phyloP scores from a whole-genome alignment of 2,888 invertebrate genomes.

The Stramonita haemastoma region DNA sequence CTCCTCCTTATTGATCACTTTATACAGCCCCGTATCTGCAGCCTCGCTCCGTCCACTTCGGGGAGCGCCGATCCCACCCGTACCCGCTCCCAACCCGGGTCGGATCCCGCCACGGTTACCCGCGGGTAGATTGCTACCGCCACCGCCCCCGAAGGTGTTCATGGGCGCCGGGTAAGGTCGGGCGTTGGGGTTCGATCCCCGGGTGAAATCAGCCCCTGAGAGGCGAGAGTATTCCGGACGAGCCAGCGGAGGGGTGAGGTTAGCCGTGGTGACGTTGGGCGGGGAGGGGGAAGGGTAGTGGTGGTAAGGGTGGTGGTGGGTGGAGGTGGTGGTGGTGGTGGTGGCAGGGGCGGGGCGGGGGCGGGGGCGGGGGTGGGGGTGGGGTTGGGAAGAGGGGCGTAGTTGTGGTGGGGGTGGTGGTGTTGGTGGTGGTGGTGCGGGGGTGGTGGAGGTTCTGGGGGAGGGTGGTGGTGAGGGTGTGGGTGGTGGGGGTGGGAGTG shows the following conservation, averaged over 20 bases:
- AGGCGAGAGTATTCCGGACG: slow-evolving; percentile 59
- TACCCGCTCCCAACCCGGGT: background rate
- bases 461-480: slow-evolving; percentile 51
- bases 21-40: slow-evolving; percentile 35
- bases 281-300: slow-evolving; percentile 44
- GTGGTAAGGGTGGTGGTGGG: slow-evolving; percentile 69
- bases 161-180: slow-evolving; percentile 27
- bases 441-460: slow-evolving; percentile 62
- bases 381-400: slow-evolving; percentile 51
- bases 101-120: background rate
- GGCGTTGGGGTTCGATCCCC: slow-evolving; percentile 58
- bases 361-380: slow-evolving; percentile 61
- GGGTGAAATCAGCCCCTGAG: slow-evolving; percentile 60
- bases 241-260: background rate
- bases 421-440: slow-evolving; percentile 38
- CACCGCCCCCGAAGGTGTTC: slow-evolving; percentile 41
- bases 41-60: slow-evolving; percentile 44
- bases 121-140: background rate
- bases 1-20: slow-evolving; percentile 10
- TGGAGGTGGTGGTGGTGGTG: background rate
- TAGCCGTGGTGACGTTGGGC: background rate
- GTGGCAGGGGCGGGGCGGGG: slow-evolving; percentile 36
- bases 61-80: background rate
- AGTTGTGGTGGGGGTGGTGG: slow-evolving; percentile 49
- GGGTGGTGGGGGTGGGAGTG: slow-evolving; percentile 48